A percentile compares a stretch with the other conserved stretches of the same genome.
These are phyloP conservation scores for Lochmaea capreae DNA, from an alignment of 2,888 invertebrate species.

Conservation along the genomic window DNA sequence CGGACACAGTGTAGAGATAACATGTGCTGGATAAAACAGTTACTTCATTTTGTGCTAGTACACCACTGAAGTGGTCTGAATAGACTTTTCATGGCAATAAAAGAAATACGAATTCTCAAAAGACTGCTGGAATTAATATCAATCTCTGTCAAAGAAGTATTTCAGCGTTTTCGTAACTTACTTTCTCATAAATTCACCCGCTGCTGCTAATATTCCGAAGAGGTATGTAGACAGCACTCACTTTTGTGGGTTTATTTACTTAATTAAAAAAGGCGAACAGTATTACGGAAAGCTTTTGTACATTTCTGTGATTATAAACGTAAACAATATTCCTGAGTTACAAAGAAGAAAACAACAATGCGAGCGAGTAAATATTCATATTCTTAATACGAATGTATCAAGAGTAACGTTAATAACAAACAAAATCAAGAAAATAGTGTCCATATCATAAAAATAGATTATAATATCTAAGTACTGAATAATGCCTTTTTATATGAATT, in stretches of 20 bases:
- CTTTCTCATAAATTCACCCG: background rate
- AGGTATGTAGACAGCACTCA: background rate
- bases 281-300: background rate
- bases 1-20: no score
- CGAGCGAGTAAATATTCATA: background rate
- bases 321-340: background rate
- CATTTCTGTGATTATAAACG: background rate
- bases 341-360: background rate
- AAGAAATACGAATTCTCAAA: background rate
- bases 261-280: background rate
- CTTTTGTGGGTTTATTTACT: background rate
- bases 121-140: background rate
- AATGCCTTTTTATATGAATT: no score
- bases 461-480: no score
- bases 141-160: background rate
- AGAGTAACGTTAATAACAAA: no score
- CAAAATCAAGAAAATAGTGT: no score
- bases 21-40: no score
- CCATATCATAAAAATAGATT: no score
- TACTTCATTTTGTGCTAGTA: background rate
- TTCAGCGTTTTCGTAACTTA: background rate
- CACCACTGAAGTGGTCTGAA: background rate
- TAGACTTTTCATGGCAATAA: background rate
- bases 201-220: background rate
- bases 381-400: no score